Base-by-base conservation (phyloP, 2,113 vertebrate genomes). In the Aythya baeri region DNA sequence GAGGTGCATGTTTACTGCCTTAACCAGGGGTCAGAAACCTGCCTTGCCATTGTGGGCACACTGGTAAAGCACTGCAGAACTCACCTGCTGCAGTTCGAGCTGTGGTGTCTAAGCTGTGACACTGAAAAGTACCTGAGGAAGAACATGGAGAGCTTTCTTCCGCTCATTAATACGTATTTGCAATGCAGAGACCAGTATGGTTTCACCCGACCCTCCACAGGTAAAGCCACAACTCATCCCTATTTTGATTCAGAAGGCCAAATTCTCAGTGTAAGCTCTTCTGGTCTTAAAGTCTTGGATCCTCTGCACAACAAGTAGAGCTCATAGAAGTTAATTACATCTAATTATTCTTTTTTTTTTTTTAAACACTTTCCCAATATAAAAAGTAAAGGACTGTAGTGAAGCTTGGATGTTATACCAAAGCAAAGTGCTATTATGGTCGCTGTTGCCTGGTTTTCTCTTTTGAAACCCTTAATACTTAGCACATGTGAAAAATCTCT, bases 81-180 rank as follows among this genome's bases (percentile, higher is more conserved):
- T 31, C 99, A 99, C 74, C 94, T 98, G 62, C 98, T 99, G 74
- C 91, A 97, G 81, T 99, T 99, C 4, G 99, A 99, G 97, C 78
- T 97, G 43, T 99, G 99, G 99, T 99, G 99, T 71, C 82, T 98
- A 44, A 97, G 96, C 90, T 85, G 96, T 2, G 86, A 67, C 13
- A 70, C 94, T 34, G 84, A 90, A 50, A 95, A 91, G 73, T 46
- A 70, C 81, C 93, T 99, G 36, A 97, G 46, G 41, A 89, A 96
- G 15, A 88, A 96, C 41, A 91, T 86, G 11, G 97, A 97, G 2
- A 58, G 41, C 76, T 98, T 98, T 88, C 98, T 99, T 43, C 98
- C 98, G 0, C 92, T 99, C 2, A 6, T 99, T 57, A 93, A 92
- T 3, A 20, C 74, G 3, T 99, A 99, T 91, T 89, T 99, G 58